Conservation (phyloP, 2,113 vertebrate genomes). For the Alectura lathami region DNA sequence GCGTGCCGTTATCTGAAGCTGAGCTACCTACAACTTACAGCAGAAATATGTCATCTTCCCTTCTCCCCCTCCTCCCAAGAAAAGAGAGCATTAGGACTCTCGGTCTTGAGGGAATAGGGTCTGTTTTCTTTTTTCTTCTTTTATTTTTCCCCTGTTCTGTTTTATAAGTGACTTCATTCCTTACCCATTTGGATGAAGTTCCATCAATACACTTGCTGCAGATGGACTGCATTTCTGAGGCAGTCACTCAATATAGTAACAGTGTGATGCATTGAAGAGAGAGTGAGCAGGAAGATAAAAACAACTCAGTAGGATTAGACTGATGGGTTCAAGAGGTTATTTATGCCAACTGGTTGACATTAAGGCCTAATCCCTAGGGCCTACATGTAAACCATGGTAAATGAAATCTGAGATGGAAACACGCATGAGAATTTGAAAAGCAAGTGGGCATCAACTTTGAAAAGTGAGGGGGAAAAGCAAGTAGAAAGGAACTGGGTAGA, state of each 20-base stretch:
- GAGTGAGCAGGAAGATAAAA: background rate
- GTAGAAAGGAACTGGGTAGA: background rate
- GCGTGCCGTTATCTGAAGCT: background rate
- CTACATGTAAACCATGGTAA: background rate
- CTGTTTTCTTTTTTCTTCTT: background rate
- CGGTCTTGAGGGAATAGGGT: background rate
- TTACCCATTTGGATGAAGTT: background rate
- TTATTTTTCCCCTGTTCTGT: background rate
- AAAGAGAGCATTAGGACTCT: background rate
- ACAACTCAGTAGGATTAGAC: background rate
- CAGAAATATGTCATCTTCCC: background rate
- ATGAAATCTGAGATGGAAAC: background rate
- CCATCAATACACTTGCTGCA: background rate
- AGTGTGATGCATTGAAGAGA: background rate
- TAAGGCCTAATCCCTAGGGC: background rate
- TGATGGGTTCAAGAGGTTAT: constrained; percentile 2
- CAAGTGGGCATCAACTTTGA: background rate
- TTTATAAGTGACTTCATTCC: background rate
- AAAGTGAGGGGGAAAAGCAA: background rate
- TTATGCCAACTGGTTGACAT: background rate
- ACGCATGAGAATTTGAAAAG: background rate
- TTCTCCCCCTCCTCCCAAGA: background rate
- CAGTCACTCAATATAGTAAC: background rate
- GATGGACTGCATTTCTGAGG: background rate
- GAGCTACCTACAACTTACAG: background rate